Conservation (phyloP, 2,888 invertebrate species). For the Nemotelus nigrinus region DNA sequence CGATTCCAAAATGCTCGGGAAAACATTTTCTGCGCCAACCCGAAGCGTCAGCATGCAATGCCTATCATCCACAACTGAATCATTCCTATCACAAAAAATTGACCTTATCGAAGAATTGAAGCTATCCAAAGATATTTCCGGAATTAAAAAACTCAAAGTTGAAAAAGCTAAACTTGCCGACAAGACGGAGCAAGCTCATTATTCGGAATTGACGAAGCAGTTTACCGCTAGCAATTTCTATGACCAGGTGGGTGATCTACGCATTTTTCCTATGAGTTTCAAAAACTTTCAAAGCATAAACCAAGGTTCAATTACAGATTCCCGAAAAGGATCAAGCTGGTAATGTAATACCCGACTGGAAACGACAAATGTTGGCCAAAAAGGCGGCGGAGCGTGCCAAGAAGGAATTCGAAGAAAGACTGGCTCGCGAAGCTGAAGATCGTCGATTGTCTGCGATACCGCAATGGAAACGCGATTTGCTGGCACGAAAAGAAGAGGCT, state of each 20-base stretch:
- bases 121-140: slow-evolving; percentile 90
- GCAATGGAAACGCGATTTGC: slow-evolving; percentile 91
- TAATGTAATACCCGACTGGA: slow-evolving; percentile 92
- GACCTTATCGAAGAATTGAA: slow-evolving; percentile 93
- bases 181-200: slow-evolving; percentile 82
- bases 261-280: slow-evolving; percentile 24
- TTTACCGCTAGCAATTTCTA: slow-evolving; percentile 88
- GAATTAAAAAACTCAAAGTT: slow-evolving; percentile 93
- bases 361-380: slow-evolving; percentile 93
- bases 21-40: slow-evolving; percentile 85
- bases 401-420: slow-evolving; percentile 87
- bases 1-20: slow-evolving; percentile 76
- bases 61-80: slow-evolving; percentile 72
- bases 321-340: slow-evolving; percentile 90
- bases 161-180: slow-evolving; percentile 87
- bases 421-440: slow-evolving; percentile 85
- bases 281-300: slow-evolving; percentile 37
- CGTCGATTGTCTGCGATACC: slow-evolving; percentile 88
- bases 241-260: slow-evolving; percentile 77
- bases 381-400: slow-evolving; percentile 93
- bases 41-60: slow-evolving; percentile 82
- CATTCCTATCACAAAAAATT: slow-evolving; percentile 79
- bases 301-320: slow-evolving; percentile 69
- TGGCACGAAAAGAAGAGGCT: slow-evolving; percentile 82
- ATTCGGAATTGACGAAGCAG: slow-evolving; percentile 84